Evolutionary conservation across 2,888 invertebrate genomes (phyloP), one percentile per base, ranked within the genome.

Genomic region (Hyposoter didymator): DNA sequence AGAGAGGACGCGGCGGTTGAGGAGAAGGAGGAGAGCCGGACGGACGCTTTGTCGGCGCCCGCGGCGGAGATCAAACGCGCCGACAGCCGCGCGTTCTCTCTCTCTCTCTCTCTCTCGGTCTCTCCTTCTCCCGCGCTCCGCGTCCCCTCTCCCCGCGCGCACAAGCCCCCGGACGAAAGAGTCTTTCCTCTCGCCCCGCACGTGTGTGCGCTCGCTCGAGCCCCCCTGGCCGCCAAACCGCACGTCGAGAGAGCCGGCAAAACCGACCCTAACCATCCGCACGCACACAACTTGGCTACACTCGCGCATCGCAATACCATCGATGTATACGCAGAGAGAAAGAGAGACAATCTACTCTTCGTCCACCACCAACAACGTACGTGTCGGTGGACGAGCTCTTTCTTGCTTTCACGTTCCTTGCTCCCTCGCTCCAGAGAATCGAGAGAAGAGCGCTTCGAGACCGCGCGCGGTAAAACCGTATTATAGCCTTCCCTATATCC

Each of bases 11-110:
- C 28, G 75, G 75, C 74, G 70, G 47, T 49, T 52, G 74, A 72
- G 78, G 72, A 81, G 87, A 84, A 84, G 85, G 87, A 87, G 83
- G 86, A 85, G 85, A 87, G 85, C 84, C 84, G 90, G 92, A 91
- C 92, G 92, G 90, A 89, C 89, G 92, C 92, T 93, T 93, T 92
- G 92, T 92, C 92, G 93, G 93, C 92, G 93, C 93, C 93, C 93
- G 93, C 92, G 92, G 93, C 92, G 81, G 90, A 93, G 91, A 93
- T 92, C 93, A 93, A 93, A 92, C 90, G 91, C 90, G 91, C 93
- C 92, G 92, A 91, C 90, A 90, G 88, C 90, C 90, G 89, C 89
- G 87, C 86, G 84, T 84, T 85, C 88, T 86, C 87, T 88, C 78
- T 88, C 87, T 79, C 84, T 73, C 82, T 76, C 84, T 84, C 49